phyloP scores from a whole-genome alignment of 1,140 invertebrate genomes.

The Cotesia glomerata region DNA sequence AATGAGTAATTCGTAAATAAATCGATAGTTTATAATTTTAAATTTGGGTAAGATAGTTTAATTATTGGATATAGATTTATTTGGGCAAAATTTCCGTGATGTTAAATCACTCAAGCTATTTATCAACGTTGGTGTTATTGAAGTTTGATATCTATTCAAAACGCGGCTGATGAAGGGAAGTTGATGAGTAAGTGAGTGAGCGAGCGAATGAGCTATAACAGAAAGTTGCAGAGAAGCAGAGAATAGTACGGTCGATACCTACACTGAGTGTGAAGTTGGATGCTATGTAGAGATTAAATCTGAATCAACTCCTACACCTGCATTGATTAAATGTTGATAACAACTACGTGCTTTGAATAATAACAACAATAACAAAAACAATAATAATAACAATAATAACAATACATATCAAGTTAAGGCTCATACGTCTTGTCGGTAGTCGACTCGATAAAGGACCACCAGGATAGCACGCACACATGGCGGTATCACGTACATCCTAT shows the following conservation, averaged over 20 bases:
- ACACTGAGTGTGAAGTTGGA: neutral
- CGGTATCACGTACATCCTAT: too few species aligned
- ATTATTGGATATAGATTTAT: neutral
- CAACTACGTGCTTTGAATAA: constrained; percentile 35
- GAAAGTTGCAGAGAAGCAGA: neutral
- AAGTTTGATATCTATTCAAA: too few species aligned
- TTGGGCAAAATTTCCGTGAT: too few species aligned
- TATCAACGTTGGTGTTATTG: too few species aligned
- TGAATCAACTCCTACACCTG: constrained; percentile 29
- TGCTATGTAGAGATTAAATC: constrained; percentile 32
- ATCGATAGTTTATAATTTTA: neutral
- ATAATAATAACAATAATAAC: too few species aligned
- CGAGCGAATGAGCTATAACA: neutral
- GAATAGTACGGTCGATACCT: neutral
- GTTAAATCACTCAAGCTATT: too few species aligned
- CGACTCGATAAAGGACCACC: constrained; percentile 1
- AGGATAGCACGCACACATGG: neutral
- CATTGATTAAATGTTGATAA: constrained; percentile 29
- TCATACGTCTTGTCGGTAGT: neutral
- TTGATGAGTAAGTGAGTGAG: neutral
- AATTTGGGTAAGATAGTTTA: neutral
- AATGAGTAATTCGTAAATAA: too few species aligned
- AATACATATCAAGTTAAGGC: too few species aligned
- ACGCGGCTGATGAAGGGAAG: too few species aligned
- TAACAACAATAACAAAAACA: constrained; percentile 19